Base-by-base conservation (phyloP, 2,797 vertebrate species). In the Eleutherodactylus coqui region DNA sequence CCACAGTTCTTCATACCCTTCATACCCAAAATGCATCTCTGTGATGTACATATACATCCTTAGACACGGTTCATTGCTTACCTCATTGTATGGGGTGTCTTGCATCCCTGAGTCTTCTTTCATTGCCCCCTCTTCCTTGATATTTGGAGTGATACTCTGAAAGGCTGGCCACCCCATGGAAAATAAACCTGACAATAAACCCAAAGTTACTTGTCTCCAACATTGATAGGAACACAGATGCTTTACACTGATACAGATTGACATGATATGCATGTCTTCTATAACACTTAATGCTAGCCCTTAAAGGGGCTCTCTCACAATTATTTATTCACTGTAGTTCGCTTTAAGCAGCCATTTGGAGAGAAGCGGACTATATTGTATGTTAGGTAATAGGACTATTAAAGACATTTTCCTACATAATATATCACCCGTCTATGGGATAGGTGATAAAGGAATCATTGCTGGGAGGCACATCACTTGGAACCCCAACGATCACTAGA, bases 81-180 rank as follows among this genome's bases (percentile, higher is more conserved):
- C 98, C 97, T 99, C 98, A 16, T 96, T 99, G 83, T 99, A 99
- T 0, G 97, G 97, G 0, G 97, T 99, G 90, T 99, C 98, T 87
- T 99, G 97, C 91, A 97, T 98, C 17, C 98, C 98, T 0, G 96
- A 95, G 90, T 99, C 98, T 89, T 99, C 98, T 91, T 99, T 99
- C 98, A 99, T 99, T 86, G 97, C 98, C 0, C 96, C 97, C 91
- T 99, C 98, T 92, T 99, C 98, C 91, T 98, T 96, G 87, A 99
- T 98, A 82, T 99, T 99, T 64, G 98, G 97, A 43, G 96, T 97
- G 88, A 99, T 98, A 91, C 95, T 97, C 92, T 98, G 94, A 85
- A 99, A 99, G 24, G 98, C 98, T 11, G 98, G 96, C 97, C 97
- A 99, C 88, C 98, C 98, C 97, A 99, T 96, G 82, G 96, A 97